phyloP scores from a whole-genome alignment of 1,140 invertebrate genomes.

The Ceratina calcarata region DNA sequence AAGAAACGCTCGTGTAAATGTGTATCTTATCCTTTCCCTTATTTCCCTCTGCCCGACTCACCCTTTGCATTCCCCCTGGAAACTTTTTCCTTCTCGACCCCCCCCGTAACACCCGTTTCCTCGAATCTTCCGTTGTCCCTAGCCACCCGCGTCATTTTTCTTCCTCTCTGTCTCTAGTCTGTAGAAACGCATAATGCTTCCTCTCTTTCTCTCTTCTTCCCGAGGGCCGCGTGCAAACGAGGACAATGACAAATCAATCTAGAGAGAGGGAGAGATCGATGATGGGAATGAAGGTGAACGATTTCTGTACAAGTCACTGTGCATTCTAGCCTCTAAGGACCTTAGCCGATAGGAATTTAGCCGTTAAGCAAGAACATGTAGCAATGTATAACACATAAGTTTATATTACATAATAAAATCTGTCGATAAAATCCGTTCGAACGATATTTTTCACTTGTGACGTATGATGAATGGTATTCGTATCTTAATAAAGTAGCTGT shows the following conservation, averaged over 20 bases:
- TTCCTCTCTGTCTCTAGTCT: background rate
- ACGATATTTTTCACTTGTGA: slow-evolving; percentile 65
- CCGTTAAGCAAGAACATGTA: slow-evolving; percentile 75
- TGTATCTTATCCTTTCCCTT: slow-evolving; percentile 20
- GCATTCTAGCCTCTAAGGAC: slow-evolving; percentile 75
- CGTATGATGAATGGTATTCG: slow-evolving; percentile 60
- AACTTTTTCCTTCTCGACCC: background rate
- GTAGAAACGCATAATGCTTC: background rate
- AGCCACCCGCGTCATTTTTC: background rate
- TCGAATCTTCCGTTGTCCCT: background rate
- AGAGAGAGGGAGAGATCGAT: slow-evolving; percentile 33
- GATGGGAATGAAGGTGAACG: slow-evolving; percentile 59
- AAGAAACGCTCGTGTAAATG: slow-evolving; percentile 49
- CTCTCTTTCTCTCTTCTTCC: slow-evolving; percentile 39
- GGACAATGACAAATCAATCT: slow-evolving; percentile 62
- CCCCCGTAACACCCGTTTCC: background rate
- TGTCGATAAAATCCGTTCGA: slow-evolving; percentile 71
- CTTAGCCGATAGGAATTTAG: slow-evolving; percentile 73
- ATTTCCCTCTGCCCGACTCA: background rate
- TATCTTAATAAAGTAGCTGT: slow-evolving; percentile 61
- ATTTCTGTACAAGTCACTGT: slow-evolving; percentile 76
- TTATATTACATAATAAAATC: slow-evolving; percentile 80
- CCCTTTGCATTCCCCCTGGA: background rate
- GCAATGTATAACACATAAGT: slow-evolving; percentile 78
- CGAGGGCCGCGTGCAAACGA: background rate